Evolutionary conservation across 2,797 vertebrate species (phyloP), one percentile per base, ranked within the genome.

Genomic region (Pogoniulus pusillus): DNA sequence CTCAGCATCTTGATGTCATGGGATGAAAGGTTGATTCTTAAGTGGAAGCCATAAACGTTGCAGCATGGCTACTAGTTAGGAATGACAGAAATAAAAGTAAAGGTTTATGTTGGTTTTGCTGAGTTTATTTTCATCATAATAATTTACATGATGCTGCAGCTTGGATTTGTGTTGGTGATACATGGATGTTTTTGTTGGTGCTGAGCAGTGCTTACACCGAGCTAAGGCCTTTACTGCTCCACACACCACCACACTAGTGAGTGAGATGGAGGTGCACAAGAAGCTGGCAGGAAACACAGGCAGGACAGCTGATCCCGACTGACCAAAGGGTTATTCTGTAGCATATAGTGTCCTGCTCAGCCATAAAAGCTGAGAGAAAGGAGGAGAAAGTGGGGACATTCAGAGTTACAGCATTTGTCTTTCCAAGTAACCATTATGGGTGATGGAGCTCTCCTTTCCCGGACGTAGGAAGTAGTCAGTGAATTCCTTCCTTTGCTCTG

Each of bases 321-420:
- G 45, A 55, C 29, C 39, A 29, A 2, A 30, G 47, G 41, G n/a
- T 35, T 72, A 58, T 30, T 2, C 30, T 66, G 35, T 5, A 30
- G 13, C 10, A 4, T 29, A 7, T 12, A 3, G 11, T 5, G 2
- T 45, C 11, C 4, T n/a, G 32, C 27, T 68, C 7, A 64, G 59
- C 85, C 35, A 12, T 3, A 60, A 70, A 80, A 83, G 19, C 43
- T 45, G 30, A 39, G 22, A 19, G 9, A 37, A 41, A 27, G 35
- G 20, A 86, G 49, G 10, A 49, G 45, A 51, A 39, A 65, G 34
- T 9, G 16, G 30, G 9, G 54, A 27, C 5, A 2, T 73, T 73
- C 1, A 2, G 41, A 87, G 54, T 59, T 3, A 51, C 7, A 20
- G 34, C 0, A 0, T 79, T 85, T 82, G 53, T 63, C 49, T 82